Conservation (phyloP, 2,888 invertebrate genomes). For the Enchytraeus crypticus region DNA sequence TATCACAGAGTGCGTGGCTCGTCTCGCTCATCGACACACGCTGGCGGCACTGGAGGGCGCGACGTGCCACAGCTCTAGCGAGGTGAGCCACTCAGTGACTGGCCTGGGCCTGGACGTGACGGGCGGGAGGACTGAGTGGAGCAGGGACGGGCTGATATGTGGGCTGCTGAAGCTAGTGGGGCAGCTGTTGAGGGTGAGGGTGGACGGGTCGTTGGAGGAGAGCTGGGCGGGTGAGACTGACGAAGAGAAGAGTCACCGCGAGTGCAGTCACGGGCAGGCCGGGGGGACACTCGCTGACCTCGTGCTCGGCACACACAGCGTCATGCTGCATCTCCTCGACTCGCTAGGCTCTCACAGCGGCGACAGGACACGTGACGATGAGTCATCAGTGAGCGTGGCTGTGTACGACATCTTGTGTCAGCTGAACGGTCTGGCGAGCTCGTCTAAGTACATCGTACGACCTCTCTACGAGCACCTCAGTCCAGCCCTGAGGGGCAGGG, state of each 20-base stretch:
- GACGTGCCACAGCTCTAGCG: conserved; percentile 45
- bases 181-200: conserved; percentile 3
- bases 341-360: conserved; percentile 67
- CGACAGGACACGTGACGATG: conserved; percentile 45
- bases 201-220: not conserved
- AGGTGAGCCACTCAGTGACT: conserved; percentile 48
- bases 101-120: not conserved
- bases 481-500: not conserved
- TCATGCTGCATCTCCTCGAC: conserved; percentile 72
- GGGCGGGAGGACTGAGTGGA: conserved; percentile 24
- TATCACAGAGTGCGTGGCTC: conserved; percentile 62
- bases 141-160: conserved; percentile 42
- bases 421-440: conserved; percentile 66
- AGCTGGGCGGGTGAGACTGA: conserved; percentile 60
- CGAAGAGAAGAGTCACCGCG: conserved; percentile 63
- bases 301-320: conserved; percentile 53
- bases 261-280: not conserved
- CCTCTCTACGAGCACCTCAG: conserved; percentile 66
- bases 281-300: conserved; percentile 36
- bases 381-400: conserved; percentile 72
- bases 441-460: conserved; percentile 65
- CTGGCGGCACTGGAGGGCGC: conserved; percentile 41
- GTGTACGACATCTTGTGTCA: conserved; percentile 74
- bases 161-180: conserved; percentile 27
- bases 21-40: conserved; percentile 38